Percentiles rank a stretch among this genome's conserved stretches.
phyloP scores from a whole-genome alignment of 1,140 invertebrate genomes.

The Cataglyphis hispanica region DNA sequence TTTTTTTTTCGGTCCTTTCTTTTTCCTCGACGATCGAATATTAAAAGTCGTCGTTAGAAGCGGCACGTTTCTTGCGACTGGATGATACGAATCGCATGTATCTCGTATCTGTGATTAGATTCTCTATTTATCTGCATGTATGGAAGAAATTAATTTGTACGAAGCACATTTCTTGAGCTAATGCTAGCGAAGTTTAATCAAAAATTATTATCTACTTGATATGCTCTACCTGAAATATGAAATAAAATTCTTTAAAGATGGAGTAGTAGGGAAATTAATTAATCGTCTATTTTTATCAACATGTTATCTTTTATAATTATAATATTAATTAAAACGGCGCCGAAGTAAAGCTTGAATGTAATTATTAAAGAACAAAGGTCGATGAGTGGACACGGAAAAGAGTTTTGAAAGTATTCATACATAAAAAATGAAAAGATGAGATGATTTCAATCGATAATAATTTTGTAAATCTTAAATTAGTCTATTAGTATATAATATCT shows the following conservation, averaged over 20 bases:
- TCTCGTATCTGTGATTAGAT: constrained; percentile 26
- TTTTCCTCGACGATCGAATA: constrained; percentile 61
- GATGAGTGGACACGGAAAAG: no score
- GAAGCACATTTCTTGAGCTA: constrained; percentile 36
- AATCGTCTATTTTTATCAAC: constrained; percentile 1
- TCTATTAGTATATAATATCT: background rate
- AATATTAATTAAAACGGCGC: constrained; percentile 31
- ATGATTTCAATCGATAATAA: background rate
- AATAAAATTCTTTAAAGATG: constrained; percentile 43
- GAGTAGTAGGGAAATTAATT: constrained; percentile 15
- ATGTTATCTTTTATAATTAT: constrained; percentile 24
- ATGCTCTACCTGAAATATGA: constrained; percentile 27
- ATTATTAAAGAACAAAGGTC: background rate
- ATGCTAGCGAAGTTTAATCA: constrained; percentile 45
- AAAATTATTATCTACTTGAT: constrained; percentile 43
- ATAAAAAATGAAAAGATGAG: background rate
- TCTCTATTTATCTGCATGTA: background rate
- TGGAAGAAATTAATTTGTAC: constrained; percentile 53
- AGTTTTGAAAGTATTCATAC: background rate
- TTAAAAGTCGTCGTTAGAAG: constrained; percentile 40
- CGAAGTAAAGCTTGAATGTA: background rate
- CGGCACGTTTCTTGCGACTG: constrained; percentile 58
- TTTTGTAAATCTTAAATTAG: background rate
- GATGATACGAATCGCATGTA: constrained; percentile 38
- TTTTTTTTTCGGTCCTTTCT: background rate